phyloP scores from a whole-genome alignment of 2,113 vertebrate genomes.

The Litocranius walleri region DNA sequence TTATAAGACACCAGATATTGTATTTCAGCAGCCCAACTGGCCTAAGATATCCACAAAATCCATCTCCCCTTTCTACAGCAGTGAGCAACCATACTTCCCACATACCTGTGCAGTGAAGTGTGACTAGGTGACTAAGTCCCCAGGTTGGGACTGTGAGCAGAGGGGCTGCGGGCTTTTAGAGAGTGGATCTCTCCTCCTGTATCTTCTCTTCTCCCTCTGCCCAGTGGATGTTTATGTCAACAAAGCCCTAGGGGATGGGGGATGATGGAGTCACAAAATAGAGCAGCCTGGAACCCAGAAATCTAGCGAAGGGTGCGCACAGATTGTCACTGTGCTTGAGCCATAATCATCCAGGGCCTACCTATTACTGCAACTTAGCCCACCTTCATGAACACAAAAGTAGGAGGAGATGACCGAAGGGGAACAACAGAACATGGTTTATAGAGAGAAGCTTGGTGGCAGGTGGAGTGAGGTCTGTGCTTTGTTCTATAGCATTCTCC shows the following conservation, averaged over 20 bases:
- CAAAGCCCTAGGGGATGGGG: neutral
- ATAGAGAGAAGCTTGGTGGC: neutral
- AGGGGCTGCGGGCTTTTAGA: neutral
- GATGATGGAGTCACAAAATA: neutral
- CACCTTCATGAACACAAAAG: neutral
- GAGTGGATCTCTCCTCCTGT: neutral
- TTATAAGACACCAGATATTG: neutral
- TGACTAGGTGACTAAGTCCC: neutral
- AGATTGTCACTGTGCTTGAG: neutral
- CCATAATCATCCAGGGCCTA: no score
- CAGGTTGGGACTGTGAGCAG: accelerated
- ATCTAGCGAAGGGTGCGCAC: neutral
- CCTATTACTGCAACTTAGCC: neutral
- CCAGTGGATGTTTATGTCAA: neutral
- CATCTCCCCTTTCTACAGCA: neutral
- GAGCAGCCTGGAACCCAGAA: neutral
- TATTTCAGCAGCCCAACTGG: neutral
- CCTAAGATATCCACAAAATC: neutral
- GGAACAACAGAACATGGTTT: neutral
- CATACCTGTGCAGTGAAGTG: neutral
- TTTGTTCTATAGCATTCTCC: neutral
- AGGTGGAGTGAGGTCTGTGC: neutral
- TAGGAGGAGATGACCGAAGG: neutral
- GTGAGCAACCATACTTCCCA: neutral
- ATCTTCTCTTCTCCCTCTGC: neutral